Evolutionary conservation across 1,140 invertebrate species (phyloP).

Genomic region (Conus ventricosus): DNA sequence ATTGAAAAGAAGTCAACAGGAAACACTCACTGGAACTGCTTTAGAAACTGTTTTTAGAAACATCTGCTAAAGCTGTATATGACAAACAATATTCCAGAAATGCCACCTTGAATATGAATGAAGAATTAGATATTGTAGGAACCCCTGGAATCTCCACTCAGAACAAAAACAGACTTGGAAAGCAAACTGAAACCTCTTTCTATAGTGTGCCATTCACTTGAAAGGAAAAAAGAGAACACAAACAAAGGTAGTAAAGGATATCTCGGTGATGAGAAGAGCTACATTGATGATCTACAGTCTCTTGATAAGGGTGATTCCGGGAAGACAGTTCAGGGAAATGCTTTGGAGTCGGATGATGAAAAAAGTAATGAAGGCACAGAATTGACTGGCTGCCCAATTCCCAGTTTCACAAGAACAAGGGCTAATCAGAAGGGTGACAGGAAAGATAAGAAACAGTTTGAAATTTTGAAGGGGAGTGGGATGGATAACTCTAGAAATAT

Average conservation of each 20-base stretch:
- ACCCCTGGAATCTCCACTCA: neutral
- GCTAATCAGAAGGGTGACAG: neutral
- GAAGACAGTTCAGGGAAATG: neutral
- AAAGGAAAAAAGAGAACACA: neutral
- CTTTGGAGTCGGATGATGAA: neutral
- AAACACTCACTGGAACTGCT: too few species aligned
- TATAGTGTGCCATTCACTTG: neutral
- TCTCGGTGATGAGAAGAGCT: neutral
- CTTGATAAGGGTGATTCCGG: neutral
- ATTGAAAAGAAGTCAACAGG: neutral
- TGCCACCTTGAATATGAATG: neutral
- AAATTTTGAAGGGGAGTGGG: neutral
- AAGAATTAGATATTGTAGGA: slow-evolving; percentile 5
- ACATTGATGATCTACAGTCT: neutral
- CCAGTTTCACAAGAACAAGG: neutral
- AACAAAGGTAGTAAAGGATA: neutral
- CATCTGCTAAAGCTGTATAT: neutral
- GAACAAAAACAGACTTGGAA: neutral
- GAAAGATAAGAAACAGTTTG: neutral
- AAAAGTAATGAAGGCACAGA: neutral
- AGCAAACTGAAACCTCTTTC: neutral
- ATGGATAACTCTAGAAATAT: too few species aligned
- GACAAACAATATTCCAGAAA: neutral
- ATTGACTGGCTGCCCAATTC: neutral
- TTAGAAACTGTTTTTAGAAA: too few species aligned